phyloP scores from a whole-genome alignment of 2,113 vertebrate species.

The sheep (Ovis aries) region DNA sequence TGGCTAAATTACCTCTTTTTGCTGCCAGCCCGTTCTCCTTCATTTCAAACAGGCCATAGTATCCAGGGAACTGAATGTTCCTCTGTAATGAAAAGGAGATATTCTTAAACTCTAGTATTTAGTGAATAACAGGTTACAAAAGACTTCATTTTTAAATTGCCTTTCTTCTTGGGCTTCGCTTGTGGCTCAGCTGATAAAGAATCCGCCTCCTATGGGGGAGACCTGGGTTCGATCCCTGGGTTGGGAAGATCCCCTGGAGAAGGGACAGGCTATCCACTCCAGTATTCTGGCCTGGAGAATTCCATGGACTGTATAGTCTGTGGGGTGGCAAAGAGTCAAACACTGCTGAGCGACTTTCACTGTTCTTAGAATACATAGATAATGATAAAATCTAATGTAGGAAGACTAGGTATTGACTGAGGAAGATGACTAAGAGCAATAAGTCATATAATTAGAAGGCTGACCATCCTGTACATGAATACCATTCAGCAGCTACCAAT shows the following conservation, averaged over 20 bases:
- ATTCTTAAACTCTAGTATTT: conserved; percentile 38
- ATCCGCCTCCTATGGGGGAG: neutral
- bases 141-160: neutral
- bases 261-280: neutral
- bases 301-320: neutral
- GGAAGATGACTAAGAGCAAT: neutral
- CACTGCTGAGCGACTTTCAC: neutral
- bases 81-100: conserved; percentile 28
- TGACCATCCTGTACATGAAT: neutral
- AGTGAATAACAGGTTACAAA: conserved; percentile 2
- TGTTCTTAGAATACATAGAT: neutral
- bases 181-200: neutral
- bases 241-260: neutral
- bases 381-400: neutral
- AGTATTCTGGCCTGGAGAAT: neutral
- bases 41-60: conserved; percentile 5
- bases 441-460: neutral
- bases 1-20: conserved; percentile 64
- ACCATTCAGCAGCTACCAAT: neutral
- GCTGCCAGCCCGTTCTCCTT: conserved; percentile 26
- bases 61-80: conserved; percentile 32
- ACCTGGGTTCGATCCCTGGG: neutral
- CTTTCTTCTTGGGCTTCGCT: neutral
- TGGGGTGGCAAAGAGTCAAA: neutral
- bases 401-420: neutral